Conservation (phyloP, 2,113 vertebrate species). For the Amazona guildingii region DNA sequence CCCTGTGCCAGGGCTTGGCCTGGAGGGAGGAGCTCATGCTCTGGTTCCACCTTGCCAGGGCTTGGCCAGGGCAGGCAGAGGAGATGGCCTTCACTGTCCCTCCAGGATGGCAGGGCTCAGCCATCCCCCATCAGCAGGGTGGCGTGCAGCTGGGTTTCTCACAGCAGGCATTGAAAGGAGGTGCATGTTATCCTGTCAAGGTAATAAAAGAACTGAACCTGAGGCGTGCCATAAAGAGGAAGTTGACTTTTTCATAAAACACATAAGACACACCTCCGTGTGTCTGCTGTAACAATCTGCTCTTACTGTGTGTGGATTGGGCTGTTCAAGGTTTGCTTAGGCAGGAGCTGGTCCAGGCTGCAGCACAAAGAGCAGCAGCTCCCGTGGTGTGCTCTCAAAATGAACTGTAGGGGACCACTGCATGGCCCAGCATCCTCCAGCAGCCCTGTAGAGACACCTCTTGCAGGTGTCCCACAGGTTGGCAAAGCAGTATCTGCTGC, state of each 20-base stretch:
- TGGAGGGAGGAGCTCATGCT: not conserved
- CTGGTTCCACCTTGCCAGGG: not conserved
- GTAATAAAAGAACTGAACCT: slow-evolving; percentile 18
- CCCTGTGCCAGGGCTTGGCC: not conserved
- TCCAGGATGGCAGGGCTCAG: not conserved
- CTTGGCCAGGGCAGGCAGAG: not conserved
- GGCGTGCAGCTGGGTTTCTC: not conserved
- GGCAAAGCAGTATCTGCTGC: not conserved
- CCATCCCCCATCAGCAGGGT: not conserved
- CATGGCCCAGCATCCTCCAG: not conserved
- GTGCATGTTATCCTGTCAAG: slow-evolving; percentile 34
- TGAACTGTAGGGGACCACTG: not conserved
- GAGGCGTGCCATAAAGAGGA: not conserved
- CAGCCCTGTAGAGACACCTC: not conserved
- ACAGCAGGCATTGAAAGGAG: not conserved
- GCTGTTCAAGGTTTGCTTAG: not conserved
- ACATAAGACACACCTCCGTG: not conserved
- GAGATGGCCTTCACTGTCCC: not conserved
- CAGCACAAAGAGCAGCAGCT: not conserved
- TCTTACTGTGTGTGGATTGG: too few relatives aligned
- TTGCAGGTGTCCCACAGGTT: not conserved
- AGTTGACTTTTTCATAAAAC: slow-evolving; percentile 46
- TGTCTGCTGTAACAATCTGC: not conserved
- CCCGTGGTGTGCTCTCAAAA: not conserved
- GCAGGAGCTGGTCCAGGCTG: not conserved